Evolutionary conservation across 1,140 invertebrate genomes (phyloP).

Genomic region (Carposina sasakii): DNA sequence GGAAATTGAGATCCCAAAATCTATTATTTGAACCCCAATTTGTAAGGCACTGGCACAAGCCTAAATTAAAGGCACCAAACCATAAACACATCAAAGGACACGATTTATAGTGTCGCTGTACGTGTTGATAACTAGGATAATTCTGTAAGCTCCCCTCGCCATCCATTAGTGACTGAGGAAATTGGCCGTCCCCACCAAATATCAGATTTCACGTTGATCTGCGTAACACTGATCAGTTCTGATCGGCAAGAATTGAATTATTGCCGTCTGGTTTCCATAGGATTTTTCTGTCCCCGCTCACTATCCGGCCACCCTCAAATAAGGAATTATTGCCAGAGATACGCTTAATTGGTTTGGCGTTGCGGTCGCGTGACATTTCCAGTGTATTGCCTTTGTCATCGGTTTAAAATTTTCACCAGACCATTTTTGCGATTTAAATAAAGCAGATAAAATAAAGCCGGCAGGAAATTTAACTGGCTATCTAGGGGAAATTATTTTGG

Average conservation of each 20-base stretch:
- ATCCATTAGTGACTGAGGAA: conserved; percentile 31
- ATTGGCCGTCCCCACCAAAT: conserved; percentile 62
- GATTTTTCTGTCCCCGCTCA: conserved; percentile 41
- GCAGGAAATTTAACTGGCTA: no score
- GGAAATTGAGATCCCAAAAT: no score
- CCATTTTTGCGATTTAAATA: conserved; percentile 49
- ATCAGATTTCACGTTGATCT: conserved; percentile 67
- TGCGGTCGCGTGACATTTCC: conserved; percentile 65
- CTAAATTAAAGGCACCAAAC: no score
- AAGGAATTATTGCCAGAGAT: conserved; percentile 59
- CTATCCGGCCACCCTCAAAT: not conserved
- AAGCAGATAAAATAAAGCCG: conserved; percentile 34
- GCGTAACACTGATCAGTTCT: conserved; percentile 60
- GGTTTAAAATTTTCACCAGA: conserved; percentile 46
- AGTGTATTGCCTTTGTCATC: conserved; percentile 62
- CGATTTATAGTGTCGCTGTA: no score
- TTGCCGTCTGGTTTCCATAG: conserved; percentile 55
- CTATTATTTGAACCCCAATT: no score
- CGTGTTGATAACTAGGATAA: conserved; percentile 2
- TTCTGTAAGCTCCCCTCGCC: not conserved
- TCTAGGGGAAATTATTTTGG: no score
- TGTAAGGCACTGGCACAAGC: no score
- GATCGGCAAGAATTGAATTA: conserved; percentile 66
- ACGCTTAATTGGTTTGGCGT: conserved; percentile 65
- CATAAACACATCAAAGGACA: no score